Percentiles rank a stretch among this genome's conserved stretches.
Evolutionary conservation across 2,113 vertebrate species (phyloP).

Genomic region (Loxodonta africana): DNA sequence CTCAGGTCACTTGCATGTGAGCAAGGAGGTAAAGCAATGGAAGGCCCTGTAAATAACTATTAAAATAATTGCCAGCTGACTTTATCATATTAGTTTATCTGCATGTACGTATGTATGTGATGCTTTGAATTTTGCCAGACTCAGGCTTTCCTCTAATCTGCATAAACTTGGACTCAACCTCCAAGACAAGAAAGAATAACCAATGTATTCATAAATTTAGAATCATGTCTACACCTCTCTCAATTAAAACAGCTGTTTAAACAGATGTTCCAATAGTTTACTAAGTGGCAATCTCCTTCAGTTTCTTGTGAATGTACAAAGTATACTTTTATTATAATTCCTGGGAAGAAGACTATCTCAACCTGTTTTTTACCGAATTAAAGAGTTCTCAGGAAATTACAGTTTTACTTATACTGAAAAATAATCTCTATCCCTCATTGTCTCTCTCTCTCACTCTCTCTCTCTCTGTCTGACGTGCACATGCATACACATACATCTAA

Average conservation of each 20-base stretch:
- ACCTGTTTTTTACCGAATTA: neutral
- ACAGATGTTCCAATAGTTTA: conserved; percentile 6
- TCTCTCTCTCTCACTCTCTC: neutral
- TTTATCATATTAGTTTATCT: conserved; percentile 55
- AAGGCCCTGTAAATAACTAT: conserved; percentile 78
- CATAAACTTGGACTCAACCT: neutral
- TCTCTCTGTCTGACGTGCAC: neutral
- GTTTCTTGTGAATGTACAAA: conserved; percentile 26
- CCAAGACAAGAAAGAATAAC: conserved; percentile 40
- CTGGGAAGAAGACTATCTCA: conserved; percentile 20
- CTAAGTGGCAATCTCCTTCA: neutral
- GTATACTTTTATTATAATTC: neutral
- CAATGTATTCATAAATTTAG: conserved; percentile 54
- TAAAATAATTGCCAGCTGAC: conserved; percentile 18
- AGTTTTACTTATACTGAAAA: conserved; percentile 37
- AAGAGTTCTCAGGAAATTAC: conserved; percentile 47
- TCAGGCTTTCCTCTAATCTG: neutral
- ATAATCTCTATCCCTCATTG: neutral
- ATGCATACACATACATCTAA: neutral
- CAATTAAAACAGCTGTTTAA: conserved; percentile 52
- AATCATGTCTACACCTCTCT: conserved; percentile 24
- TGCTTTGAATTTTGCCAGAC: conserved; percentile 35
- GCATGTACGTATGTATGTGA: conserved; percentile 60
- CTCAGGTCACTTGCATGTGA: conserved; percentile 98
- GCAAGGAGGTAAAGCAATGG: conserved; percentile 56